Evolutionary conservation across 2,888 invertebrate species (phyloP).

Genomic region (Scaptomyza polygonia): DNA sequence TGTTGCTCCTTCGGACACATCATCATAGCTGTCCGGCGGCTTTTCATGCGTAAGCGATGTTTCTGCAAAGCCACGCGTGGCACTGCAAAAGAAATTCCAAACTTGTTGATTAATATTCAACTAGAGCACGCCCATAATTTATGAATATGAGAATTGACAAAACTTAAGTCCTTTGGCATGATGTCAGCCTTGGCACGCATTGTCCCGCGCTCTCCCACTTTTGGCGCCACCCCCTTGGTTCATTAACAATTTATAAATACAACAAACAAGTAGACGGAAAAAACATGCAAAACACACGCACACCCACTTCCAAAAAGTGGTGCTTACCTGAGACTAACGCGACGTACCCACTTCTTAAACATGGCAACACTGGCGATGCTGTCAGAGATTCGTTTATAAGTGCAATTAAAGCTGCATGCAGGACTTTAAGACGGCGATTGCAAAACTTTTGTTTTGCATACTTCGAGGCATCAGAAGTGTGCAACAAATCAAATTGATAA

Average conservation of each 20-base stretch:
- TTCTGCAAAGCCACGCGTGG: conserved; percentile 82
- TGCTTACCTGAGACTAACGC: conserved; percentile 83
- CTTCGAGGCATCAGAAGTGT: conserved; percentile 39
- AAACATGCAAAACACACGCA: conserved; percentile 8
- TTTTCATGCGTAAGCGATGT: conserved; percentile 82
- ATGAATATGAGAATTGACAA: conserved; percentile 23
- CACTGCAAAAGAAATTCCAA: conserved; percentile 58
- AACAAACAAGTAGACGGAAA: neutral
- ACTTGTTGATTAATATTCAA: conserved; percentile 58
- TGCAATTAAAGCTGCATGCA: conserved; percentile 33
- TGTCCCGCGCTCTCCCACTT: neutral
- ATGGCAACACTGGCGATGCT: conserved; percentile 64
- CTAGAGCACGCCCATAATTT: conserved; percentile 32
- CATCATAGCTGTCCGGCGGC: conserved; percentile 59
- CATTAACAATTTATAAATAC: conserved; percentile 60
- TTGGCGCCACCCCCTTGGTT: conserved; percentile 7
- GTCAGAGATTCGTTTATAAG: conserved; percentile 11
- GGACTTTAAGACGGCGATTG: conserved; percentile 33
- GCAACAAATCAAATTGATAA: conserved; percentile 32
- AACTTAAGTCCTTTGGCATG: conserved; percentile 45
- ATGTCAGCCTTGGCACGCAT: conserved; percentile 50
- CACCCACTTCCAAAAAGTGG: conserved; percentile 30
- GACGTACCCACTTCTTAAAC: conserved; percentile 84
- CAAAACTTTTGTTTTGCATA: conserved; percentile 46
- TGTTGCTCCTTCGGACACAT: conserved; percentile 40